These are phyloP conservation scores for Crotalus viridis DNA, from an alignment of 2,113 vertebrate species.

Conservation along the genomic window DNA sequence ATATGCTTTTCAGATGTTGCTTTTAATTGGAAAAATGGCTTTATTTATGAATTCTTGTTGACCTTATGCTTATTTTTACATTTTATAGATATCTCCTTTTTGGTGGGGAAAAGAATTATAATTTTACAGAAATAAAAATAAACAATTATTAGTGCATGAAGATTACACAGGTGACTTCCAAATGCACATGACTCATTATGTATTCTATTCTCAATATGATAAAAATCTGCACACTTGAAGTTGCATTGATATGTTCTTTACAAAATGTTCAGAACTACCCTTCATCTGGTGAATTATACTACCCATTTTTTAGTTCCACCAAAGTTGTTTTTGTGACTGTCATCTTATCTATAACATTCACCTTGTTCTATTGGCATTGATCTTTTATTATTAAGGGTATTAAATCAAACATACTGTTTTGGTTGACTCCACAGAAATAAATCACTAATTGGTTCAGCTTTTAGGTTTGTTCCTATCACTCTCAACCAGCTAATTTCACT, in stretches of 20 bases:
- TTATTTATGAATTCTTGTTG: not conserved
- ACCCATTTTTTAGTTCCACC: not conserved
- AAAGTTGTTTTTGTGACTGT: not conserved
- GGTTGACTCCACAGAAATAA: constrained; percentile 6
- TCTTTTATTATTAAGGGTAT: constrained; percentile 20
- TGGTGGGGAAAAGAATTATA: not conserved
- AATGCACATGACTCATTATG: not conserved
- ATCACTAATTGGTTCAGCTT: not conserved
- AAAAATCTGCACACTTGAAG: not conserved
- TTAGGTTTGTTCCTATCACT: constrained; percentile 2
- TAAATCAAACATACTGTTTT: constrained; percentile 7
- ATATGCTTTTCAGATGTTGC: not conserved
- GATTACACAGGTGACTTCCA: not conserved
- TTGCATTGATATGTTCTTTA: not conserved
- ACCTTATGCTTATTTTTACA: not conserved
- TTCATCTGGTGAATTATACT: constrained; percentile 20
- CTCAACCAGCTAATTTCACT: not conserved
- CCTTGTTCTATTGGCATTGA: constrained; percentile 20
- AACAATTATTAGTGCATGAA: not conserved
- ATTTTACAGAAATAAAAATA: not conserved
- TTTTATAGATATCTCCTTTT: not conserved
- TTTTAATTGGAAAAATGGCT: not conserved
- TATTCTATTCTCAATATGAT: not conserved
- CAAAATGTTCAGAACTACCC: not conserved
- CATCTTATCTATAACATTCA: constrained; percentile 17